Evolutionary conservation across 2,113 vertebrate species (phyloP).

Genomic region (Notechis scutatus): DNA sequence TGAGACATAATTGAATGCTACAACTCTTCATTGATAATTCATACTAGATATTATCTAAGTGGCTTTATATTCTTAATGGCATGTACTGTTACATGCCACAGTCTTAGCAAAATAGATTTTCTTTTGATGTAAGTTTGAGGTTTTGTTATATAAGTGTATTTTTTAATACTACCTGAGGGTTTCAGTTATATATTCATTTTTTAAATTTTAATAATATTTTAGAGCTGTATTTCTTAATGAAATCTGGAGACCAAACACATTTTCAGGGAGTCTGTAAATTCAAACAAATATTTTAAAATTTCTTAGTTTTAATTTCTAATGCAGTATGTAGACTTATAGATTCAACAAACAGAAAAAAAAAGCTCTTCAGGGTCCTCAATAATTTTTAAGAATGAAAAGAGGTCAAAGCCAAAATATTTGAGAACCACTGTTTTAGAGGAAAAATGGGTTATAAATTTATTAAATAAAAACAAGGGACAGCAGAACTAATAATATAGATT

Average conservation of each 20-base stretch:
- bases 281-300: neutral
- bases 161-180: neutral
- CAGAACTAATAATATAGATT: neutral
- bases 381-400: neutral
- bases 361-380: neutral
- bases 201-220: neutral
- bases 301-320: neutral
- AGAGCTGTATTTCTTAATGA: neutral
- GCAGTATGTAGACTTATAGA: neutral
- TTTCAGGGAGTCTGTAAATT: neutral
- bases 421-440: neutral
- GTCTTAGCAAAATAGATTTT: neutral
- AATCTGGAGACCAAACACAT: neutral
- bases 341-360: neutral
- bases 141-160: neutral
- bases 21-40: neutral
- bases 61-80: neutral
- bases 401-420: neutral
- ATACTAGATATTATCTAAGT: neutral
- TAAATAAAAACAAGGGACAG: neutral
- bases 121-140: neutral
- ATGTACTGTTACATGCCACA: neutral
- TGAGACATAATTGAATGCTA: neutral
- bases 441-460: neutral
- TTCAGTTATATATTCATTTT: neutral